Percentiles rank a stretch among this genome's conserved stretches.
phyloP scores from a whole-genome alignment of 1,140 invertebrate genomes.

The Lordiphosa stackelbergi region DNA sequence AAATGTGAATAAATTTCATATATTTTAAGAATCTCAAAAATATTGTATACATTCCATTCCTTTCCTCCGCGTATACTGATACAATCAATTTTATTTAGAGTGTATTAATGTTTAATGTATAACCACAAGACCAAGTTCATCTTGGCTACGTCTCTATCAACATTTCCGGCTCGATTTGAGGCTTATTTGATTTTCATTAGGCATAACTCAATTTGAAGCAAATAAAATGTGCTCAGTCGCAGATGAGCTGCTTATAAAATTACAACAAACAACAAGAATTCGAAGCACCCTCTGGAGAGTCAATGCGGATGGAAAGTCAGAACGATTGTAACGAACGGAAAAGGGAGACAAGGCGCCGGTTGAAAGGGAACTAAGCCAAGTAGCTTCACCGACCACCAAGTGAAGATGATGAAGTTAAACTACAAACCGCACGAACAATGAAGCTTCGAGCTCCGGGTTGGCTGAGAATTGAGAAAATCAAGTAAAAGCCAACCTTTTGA shows the following conservation, averaged over 20 bases:
- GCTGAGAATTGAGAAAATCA: constrained; percentile 66
- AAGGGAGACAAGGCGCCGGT: constrained; percentile 25
- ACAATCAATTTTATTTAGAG: too few relatives aligned
- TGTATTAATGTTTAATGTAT: too few relatives aligned
- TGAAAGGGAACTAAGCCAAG: constrained; percentile 24
- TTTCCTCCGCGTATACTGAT: too few relatives aligned
- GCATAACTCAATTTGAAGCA: constrained; percentile 75
- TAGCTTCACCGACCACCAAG: constrained; percentile 51
- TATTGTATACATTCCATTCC: too few relatives aligned
- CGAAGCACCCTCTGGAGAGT: constrained; percentile 19
- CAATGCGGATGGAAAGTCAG: constrained; percentile 33
- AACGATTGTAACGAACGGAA: constrained; percentile 62
- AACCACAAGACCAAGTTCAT: constrained; percentile 16
- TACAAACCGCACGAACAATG: constrained; percentile 63
- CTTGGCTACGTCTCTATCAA: constrained; percentile 24
- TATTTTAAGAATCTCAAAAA: too few relatives aligned
- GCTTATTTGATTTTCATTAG: constrained; percentile 76
- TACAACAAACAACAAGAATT: constrained; percentile 33
- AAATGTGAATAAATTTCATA: too few relatives aligned
- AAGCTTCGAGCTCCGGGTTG: constrained; percentile 13
- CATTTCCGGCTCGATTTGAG: constrained; percentile 71
- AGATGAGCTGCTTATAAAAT: constrained; percentile 73
- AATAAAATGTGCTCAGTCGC: constrained; percentile 72
- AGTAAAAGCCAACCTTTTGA: constrained; percentile 73
- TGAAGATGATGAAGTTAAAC: constrained; percentile 72